These are phyloP conservation scores for Alcedo quadribrachys DNA, from an alignment of 2,797 vertebrate species.

Conservation along the genomic window DNA sequence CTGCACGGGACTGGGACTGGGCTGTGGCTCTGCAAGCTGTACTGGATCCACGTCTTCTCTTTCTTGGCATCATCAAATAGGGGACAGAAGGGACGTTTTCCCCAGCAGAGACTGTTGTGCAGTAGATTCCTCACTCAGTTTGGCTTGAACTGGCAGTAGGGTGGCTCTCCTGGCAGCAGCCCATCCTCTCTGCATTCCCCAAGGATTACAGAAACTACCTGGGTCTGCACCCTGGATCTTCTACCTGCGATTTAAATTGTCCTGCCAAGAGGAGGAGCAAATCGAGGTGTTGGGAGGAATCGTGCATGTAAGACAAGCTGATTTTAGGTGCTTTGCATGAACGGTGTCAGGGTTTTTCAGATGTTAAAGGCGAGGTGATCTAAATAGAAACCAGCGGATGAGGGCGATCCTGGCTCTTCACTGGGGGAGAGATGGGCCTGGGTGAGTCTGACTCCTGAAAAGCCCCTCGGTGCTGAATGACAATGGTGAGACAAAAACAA, in stretches of 20 bases:
- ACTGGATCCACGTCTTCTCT: not conserved
- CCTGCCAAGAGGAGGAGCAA: not conserved
- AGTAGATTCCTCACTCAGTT: not conserved
- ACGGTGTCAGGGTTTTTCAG: not conserved
- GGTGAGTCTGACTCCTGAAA: constrained; percentile 12
- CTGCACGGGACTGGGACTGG: fast-evolving
- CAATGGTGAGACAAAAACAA: constrained; percentile 80
- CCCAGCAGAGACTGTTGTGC: not conserved
- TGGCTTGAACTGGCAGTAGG: not conserved
- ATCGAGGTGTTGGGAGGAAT: not conserved
- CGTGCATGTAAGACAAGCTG: not conserved
- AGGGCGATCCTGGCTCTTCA: not conserved
- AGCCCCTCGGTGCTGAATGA: constrained; percentile 81
- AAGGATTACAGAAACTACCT: not conserved
- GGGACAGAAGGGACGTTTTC: not conserved
- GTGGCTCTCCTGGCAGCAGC: not conserved
- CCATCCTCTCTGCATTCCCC: not conserved
- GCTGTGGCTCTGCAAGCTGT: not conserved
- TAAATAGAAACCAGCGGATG: constrained; percentile 45
- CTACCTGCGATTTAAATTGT: not conserved
- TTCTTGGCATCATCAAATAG: not conserved
- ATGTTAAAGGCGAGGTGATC: constrained; percentile 39
- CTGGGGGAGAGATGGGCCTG: not conserved
- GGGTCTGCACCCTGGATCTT: not conserved
- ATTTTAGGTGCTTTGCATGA: constrained; percentile 1